These are phyloP conservation scores for Colletes gigas DNA, from an alignment of 1,140 invertebrate genomes.

Conservation along the genomic window DNA sequence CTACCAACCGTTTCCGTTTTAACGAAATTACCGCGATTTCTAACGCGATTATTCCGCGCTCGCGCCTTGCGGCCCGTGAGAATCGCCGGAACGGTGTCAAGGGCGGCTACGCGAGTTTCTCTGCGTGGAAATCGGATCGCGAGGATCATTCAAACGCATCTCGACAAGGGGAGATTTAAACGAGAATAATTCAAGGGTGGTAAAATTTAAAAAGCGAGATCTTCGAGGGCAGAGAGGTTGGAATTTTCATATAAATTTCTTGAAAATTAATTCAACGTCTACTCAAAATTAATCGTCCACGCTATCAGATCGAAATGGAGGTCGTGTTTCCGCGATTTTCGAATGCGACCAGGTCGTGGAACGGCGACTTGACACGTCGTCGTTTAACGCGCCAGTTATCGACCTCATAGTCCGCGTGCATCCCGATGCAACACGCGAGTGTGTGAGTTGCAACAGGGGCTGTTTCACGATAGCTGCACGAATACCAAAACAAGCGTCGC, in stretches of 20 bases:
- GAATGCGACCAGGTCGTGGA: conserved; percentile 10
- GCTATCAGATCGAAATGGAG: not conserved
- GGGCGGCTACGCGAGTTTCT: not conserved
- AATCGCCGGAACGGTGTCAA: not conserved
- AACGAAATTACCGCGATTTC: conserved; percentile 37
- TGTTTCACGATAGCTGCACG: conserved; percentile 22
- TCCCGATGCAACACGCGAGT: conserved; percentile 28
- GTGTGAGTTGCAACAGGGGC: conserved; percentile 29
- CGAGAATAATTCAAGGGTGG: no score
- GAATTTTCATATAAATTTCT: no score
- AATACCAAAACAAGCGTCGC: conserved; percentile 1
- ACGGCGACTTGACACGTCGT: conserved; percentile 35
- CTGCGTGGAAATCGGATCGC: not conserved
- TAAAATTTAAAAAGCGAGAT: no score
- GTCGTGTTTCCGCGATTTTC: conserved; percentile 2
- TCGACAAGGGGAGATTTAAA: no score
- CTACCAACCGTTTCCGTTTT: conserved; percentile 11
- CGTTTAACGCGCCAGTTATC: conserved; percentile 44
- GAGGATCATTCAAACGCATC: no score
- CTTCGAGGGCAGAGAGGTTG: no score
- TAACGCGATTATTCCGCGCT: conserved; percentile 1
- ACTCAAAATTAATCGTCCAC: no score
- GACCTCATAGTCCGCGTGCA: conserved; percentile 29
- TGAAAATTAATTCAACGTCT: no score
- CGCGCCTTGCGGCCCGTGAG: no score